These are phyloP conservation scores for Hyperoplus immaculatus DNA, from an alignment of 2,797 vertebrate genomes.

Conservation along the genomic window DNA sequence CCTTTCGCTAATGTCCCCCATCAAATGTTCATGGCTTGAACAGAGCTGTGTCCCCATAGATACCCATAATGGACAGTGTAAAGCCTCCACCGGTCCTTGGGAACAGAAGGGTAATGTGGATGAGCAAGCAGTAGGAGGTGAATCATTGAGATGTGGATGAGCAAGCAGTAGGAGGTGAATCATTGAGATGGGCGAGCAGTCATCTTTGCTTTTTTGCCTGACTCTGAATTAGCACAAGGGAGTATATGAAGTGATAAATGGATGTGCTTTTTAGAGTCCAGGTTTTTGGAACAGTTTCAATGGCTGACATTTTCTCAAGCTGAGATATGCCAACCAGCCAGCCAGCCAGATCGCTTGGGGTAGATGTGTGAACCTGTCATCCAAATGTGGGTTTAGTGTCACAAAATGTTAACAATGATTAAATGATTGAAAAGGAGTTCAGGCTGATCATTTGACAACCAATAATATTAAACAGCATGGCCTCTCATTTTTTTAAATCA, in stretches of 20 bases:
- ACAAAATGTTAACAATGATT: neutral
- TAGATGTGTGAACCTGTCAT: neutral
- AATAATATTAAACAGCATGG: neutral
- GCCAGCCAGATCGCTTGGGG: neutral
- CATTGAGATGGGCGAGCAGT: conserved; percentile 43
- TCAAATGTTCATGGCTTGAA: conserved; percentile 70
- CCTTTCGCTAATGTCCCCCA: conserved; percentile 74
- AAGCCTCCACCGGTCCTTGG: conserved; percentile 48
- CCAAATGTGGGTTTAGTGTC: neutral
- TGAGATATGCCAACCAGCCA: neutral
- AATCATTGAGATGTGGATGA: conserved; percentile 49
- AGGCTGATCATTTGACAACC: neutral
- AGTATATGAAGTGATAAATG: conserved; percentile 14
- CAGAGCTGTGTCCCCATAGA: conserved; percentile 66
- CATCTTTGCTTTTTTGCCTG: conserved; percentile 40
- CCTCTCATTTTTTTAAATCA: too few relatives aligned
- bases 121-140: conserved; percentile 54
- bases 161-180: conserved; percentile 57
- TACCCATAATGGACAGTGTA: conserved; percentile 69
- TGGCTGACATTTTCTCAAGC: conserved; percentile 1
- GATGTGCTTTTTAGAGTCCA: conserved; percentile 19
- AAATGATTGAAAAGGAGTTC: neutral
- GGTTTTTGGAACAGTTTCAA: conserved; percentile 16
- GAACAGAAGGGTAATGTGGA: conserved; percentile 66
- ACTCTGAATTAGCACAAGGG: conserved; percentile 31